Conservation (phyloP, 2,888 invertebrate genomes). For the Crioceris asparagi region DNA sequence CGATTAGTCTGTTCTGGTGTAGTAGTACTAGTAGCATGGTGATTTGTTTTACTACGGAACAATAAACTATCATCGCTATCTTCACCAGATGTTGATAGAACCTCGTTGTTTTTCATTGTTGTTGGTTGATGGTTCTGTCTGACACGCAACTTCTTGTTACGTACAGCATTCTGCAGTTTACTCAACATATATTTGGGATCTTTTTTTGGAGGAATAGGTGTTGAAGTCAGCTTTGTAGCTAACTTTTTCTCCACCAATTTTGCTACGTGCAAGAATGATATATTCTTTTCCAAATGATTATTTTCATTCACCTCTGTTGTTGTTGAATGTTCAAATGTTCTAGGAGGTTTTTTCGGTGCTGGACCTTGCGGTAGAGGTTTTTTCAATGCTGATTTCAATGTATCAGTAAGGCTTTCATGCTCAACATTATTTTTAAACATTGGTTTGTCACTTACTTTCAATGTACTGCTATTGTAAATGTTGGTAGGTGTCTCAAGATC, state of each 20-base stretch:
- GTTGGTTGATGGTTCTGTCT: constrained; percentile 23
- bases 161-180: constrained; percentile 50
- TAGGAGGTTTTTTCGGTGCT: constrained; percentile 66
- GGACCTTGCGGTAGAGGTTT: constrained; percentile 59
- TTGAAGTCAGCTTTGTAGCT: constrained; percentile 14
- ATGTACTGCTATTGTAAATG: constrained; percentile 26
- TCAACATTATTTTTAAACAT: constrained; percentile 6
- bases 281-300: constrained; percentile 17
- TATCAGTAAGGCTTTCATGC: constrained; percentile 39
- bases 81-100: constrained; percentile 30
- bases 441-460: constrained; percentile 22
- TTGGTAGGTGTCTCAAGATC: constrained; percentile 10
- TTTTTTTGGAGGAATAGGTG: constrained; percentile 17
- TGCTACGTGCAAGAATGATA: constrained; percentile 21
- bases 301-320: constrained; percentile 8
- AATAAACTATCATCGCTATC: constrained; percentile 32
- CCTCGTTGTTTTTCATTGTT: constrained; percentile 22
- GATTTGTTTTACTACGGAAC: constrained; percentile 23
- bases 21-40: no score
- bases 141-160: constrained; percentile 38
- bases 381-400: constrained; percentile 53
- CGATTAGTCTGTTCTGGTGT: no score
- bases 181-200: constrained; percentile 55
- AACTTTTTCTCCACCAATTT: constrained; percentile 16
- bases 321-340: constrained; percentile 46